phyloP scores from a whole-genome alignment of 2,888 invertebrate species.

The Aplocera efformata region DNA sequence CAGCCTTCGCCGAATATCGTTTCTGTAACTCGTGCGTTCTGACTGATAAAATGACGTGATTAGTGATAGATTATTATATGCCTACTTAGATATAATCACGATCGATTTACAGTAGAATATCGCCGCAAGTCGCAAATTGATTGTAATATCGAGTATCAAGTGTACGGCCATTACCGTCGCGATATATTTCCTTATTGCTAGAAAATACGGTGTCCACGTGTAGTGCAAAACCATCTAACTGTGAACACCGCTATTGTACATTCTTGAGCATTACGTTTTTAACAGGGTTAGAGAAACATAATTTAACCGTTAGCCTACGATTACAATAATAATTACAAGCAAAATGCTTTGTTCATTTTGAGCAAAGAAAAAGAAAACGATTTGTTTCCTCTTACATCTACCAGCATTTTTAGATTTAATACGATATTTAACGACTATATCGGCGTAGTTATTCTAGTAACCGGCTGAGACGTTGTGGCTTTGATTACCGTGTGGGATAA shows the following conservation, averaged over 20 bases:
- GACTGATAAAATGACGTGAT: background rate
- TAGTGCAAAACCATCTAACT: constrained; percentile 40
- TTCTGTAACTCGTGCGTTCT: no score
- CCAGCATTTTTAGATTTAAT: no score
- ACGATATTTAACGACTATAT: no score
- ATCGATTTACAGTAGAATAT: background rate
- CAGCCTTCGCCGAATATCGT: no score
- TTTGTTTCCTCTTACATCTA: no score
- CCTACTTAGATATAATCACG: background rate
- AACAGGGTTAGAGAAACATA: constrained; percentile 10
- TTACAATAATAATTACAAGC: background rate
- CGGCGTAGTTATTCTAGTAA: no score
- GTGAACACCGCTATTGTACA: constrained; percentile 46
- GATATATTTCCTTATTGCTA: constrained; percentile 56
- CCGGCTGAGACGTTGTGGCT: no score
- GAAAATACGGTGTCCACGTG: constrained; percentile 36
- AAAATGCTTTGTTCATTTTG: no score
- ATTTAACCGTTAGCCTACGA: constrained; percentile 8
- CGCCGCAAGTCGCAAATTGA: constrained; percentile 28
- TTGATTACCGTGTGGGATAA: no score
- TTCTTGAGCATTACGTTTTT: constrained; percentile 13
- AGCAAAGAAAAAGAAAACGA: no score
- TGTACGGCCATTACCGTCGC: constrained; percentile 34
- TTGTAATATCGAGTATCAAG: constrained; percentile 33
- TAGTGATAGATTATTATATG: background rate